Base-by-base conservation (phyloP, 2,888 invertebrate species). In the Iselma pallidipennis region DNA sequence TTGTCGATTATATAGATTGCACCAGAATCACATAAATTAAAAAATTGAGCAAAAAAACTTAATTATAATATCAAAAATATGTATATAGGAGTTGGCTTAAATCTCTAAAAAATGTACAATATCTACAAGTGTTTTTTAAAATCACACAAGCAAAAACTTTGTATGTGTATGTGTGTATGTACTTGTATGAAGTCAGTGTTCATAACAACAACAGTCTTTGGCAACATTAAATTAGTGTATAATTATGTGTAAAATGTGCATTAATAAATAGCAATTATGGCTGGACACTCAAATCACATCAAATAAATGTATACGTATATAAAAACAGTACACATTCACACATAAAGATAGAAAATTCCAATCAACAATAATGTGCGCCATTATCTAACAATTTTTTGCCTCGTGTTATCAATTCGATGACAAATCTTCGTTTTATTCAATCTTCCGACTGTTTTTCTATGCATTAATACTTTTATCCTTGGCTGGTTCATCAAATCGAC, bases 401-500 rank as follows among this genome's bases (percentile, higher is more conserved):
- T 45, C 23, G 45, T 45, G 4, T 21, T 3, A 45, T 2, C n/a
- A 31, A 45, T 21, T 45, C 45, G 45, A 5, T 45, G 45, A 23
- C n/a, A n/a, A 16, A 37, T 37, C 16, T 37, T 5, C 33, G 16
- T 37, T 14, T 14, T 37, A 4, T 37, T 4, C 16, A 49, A 7
- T 49, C 6, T 49, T 23, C 49, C 12, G 5, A 1, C 14, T 49
- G 12, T 49, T 19, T 25, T 3, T 60, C 57, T 66, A 66, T 53
- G 74, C 67, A 50, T 66, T 70, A 31, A 68, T 59, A 29, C 49
- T 31, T 51, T 73, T 72, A 54, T 55, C 70, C 67, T 78, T 77
- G 26, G 74, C 67, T 48, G 74, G 67, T 57, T 79, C 80, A 25
- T 80, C 80, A 55, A 71, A 79, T 59, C 75, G 66, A 61, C 76